Conservation (phyloP, 2,113 vertebrate genomes). For the Eulemur rufifrons region DNA sequence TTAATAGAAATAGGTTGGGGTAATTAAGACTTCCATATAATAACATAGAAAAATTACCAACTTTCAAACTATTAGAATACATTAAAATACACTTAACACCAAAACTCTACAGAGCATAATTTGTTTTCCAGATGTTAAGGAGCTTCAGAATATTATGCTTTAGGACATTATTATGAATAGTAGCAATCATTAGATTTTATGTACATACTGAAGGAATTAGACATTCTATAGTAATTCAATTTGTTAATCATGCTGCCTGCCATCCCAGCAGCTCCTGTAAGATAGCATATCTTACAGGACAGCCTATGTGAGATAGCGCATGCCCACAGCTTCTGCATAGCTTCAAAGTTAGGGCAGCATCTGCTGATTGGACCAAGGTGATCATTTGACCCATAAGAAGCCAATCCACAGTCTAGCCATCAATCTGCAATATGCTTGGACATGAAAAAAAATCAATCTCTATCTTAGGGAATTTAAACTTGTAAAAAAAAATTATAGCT, state of each 20-base stretch:
- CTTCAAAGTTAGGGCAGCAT: not conserved
- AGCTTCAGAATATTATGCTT: not conserved
- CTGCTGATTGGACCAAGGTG: not conserved
- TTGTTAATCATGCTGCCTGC: not conserved
- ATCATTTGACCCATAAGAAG: not conserved
- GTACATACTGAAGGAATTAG: not conserved
- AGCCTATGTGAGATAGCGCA: not conserved
- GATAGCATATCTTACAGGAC: not conserved
- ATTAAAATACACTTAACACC: not conserved
- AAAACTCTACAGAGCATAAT: not conserved
- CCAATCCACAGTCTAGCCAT: not conserved
- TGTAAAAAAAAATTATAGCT: not conserved
- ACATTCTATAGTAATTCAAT: not conserved
- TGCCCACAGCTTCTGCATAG: not conserved
- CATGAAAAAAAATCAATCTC: not conserved
- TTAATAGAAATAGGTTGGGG: constrained; percentile 21
- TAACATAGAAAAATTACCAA: not conserved
- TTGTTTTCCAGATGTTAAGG: not conserved
- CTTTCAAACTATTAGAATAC: constrained; percentile 22
- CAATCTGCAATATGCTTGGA: not conserved
- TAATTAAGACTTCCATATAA: not conserved
- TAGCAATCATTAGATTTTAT: not conserved
- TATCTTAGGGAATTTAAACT: constrained; percentile 14
- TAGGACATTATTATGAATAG: not conserved
- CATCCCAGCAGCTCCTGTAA: not conserved